Percentiles rank a stretch among this genome's conserved stretches.
Evolutionary conservation across 1,140 invertebrate species (phyloP).

Genomic region (Xylocopa sonorina): DNA sequence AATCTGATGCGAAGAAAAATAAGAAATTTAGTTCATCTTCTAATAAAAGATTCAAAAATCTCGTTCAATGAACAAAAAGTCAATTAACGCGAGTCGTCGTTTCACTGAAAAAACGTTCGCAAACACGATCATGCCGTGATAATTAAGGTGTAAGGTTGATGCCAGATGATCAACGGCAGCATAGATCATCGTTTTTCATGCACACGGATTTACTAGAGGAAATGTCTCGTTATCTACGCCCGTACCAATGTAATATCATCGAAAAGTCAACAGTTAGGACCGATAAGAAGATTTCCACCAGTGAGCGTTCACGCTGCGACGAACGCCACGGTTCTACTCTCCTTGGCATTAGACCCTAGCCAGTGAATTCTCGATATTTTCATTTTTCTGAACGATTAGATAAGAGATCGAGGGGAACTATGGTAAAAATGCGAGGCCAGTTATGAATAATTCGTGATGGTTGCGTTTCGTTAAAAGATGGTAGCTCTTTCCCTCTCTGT

Average conservation of each 20-base stretch:
- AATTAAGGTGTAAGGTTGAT: background rate
- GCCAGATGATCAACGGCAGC: background rate
- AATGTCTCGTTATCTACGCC: slow-evolving; percentile 40
- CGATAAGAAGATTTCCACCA: slow-evolving; percentile 65
- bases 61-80: too few species aligned
- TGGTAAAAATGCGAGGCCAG: background rate
- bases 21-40: too few species aligned
- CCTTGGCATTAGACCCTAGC: slow-evolving; percentile 67
- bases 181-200: background rate
- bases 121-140: too few species aligned
- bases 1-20: too few species aligned
- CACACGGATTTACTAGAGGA: too few species aligned
- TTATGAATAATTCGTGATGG: background rate
- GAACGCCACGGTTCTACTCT: slow-evolving; percentile 37
- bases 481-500: too few species aligned
- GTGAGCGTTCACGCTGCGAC: slow-evolving; percentile 5
- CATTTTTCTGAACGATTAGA: slow-evolving; percentile 65
- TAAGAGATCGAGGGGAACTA: slow-evolving; percentile 40
- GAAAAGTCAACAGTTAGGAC: slow-evolving; percentile 36
- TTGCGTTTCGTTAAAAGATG: too few species aligned
- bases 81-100: too few species aligned
- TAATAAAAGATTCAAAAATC: too few species aligned
- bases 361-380: slow-evolving; percentile 43
- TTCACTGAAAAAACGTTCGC: too few species aligned
- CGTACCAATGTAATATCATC: slow-evolving; percentile 13